These are phyloP conservation scores for Stenichneumon culpator DNA, from an alignment of 2,888 invertebrate species.

Conservation along the genomic window DNA sequence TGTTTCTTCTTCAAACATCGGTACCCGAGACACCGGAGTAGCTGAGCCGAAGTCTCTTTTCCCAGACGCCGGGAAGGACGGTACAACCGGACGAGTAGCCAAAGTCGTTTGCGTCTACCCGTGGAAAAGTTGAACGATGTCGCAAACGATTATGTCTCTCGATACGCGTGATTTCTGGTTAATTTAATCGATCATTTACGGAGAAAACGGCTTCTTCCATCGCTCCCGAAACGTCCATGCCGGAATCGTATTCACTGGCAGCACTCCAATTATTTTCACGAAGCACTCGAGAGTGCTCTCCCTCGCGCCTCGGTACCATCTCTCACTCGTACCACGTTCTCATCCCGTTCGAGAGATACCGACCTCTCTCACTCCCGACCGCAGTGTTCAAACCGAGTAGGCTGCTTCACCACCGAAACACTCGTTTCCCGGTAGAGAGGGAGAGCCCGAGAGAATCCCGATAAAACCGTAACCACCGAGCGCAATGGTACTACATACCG, in stretches of 20 bases:
- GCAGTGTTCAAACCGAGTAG: background rate
- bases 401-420: constrained; percentile 42
- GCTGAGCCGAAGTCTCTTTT: background rate
- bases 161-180: constrained; percentile 33
- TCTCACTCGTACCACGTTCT: background rate
- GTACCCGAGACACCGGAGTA: background rate
- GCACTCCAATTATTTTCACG: constrained; percentile 71
- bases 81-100: background rate
- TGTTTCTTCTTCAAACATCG: background rate
- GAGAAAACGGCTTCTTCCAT: constrained; percentile 25
- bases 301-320: constrained; percentile 38
- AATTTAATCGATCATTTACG: constrained; percentile 46
- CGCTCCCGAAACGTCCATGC: constrained; percentile 9
- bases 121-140: constrained; percentile 1
- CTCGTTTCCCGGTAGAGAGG: constrained; percentile 1
- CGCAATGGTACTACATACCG: background rate
- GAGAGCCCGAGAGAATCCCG: constrained; percentile 19
- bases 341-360: constrained; percentile 5
- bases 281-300: constrained; percentile 58
- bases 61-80: background rate
- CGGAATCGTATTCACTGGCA: constrained; percentile 64
- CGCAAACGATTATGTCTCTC: constrained; percentile 40
- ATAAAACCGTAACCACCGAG: constrained; percentile 40
- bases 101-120: constrained; percentile 22
- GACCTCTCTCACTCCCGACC: background rate